Evolutionary conservation across 2,797 vertebrate genomes (phyloP).

Genomic region (Hemibagrus guttatus): DNA sequence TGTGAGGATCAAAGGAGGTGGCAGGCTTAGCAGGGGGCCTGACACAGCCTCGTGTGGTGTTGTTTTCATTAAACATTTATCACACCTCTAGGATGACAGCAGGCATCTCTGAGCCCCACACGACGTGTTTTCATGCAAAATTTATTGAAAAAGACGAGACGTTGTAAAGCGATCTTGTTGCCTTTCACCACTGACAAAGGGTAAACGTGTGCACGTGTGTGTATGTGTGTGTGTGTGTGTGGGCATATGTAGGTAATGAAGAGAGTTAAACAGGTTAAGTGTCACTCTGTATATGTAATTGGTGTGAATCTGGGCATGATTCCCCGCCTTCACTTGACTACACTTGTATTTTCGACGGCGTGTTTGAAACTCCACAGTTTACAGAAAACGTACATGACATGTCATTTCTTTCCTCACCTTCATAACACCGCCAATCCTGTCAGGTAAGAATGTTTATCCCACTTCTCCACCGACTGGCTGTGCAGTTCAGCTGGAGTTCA

Average conservation of each 20-base stretch:
- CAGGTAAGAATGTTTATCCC: neutral
- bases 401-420: neutral
- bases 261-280: constrained; percentile 34
- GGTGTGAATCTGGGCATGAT: constrained; percentile 20
- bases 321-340: neutral
- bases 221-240: neutral
- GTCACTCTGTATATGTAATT: constrained; percentile 31
- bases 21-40: constrained; percentile 85
- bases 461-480: neutral
- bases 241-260: constrained; percentile 29
- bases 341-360: neutral
- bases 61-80: constrained; percentile 99
- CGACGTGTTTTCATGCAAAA: constrained; percentile 95
- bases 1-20: constrained; percentile 89
- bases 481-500: neutral
- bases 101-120: constrained; percentile 86
- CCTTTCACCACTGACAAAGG: constrained; percentile 86
- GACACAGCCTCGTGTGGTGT: constrained; percentile 89
- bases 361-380: neutral
- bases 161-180: constrained; percentile 86
- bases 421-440: neutral
- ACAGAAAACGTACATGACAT: neutral
- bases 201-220: constrained; percentile 65
- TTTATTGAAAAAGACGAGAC: constrained; percentile 89
- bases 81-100: constrained; percentile 91